Evolutionary conservation across 2,888 invertebrate species (phyloP), one percentile per base, ranked within the genome.

Genomic region (Stenolophus ochropezus): DNA sequence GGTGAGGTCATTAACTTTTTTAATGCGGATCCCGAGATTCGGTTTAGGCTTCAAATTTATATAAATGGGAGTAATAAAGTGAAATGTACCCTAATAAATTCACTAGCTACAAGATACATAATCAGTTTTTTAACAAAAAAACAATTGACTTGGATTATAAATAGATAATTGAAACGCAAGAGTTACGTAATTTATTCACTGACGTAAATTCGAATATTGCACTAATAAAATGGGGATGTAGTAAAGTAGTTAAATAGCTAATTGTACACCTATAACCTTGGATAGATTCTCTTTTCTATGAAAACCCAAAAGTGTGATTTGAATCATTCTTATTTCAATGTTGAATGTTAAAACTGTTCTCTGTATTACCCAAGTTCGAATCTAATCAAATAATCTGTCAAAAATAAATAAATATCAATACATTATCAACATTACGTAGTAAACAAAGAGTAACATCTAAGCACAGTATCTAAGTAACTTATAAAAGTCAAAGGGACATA

Each of bases 71-170:
- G n/a, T n/a, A 49, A 73, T 73, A 73, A 73, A 73, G 33, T 18
- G 18, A 73, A 73, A 49, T 73, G 73, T 20, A 49, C 73, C 73
- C 73, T 73, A 73, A 73, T 73, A 73, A 73, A 73, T 73, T 73
- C 18, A 18, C 47, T 11, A 33, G 33, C 23, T 69, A 21, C 23
- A 5, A 16, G 23, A 2, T 18, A 69, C 33, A 18, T 69, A 20
- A 65, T 65, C 65, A 33, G 14, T 58, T 23, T 58, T 23, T 58
- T 58, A 14, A 16, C 1, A 6, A 56, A 56, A 42, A 42, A 42
- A 42, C 1, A 42, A 21, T 58, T 58, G 11, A 21, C 23, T 58
- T n/a, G n/a, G 11, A n/a, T 61, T 61, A 25, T 25, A 25, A 61
- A 25, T 11, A 61, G n/a, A 61, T 23, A 8, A 4, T 42, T 42